phyloP scores from a whole-genome alignment of 2,888 invertebrate genomes.

The Clanis bilineata region DNA sequence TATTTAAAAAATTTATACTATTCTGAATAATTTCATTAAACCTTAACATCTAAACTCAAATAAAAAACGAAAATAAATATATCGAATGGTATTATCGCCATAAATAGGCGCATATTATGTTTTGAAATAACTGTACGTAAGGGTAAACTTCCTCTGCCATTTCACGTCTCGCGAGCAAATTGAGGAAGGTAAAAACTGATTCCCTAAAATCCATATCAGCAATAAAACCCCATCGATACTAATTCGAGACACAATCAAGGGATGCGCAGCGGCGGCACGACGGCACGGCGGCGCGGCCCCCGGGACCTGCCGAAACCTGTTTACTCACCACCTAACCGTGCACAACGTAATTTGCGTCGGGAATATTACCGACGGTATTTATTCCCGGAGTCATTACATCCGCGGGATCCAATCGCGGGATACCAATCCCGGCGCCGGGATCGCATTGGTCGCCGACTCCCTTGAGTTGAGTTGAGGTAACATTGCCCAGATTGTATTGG shows the following conservation, averaged over 20 bases:
- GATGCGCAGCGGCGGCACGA: slow-evolving; percentile 22
- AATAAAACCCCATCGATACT: slow-evolving; percentile 16
- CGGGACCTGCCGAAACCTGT: slow-evolving; percentile 29
- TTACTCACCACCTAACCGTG: slow-evolving; percentile 26
- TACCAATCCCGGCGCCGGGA: slow-evolving; percentile 43
- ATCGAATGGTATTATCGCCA: not conserved
- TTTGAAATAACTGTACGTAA: not conserved
- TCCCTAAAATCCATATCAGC: slow-evolving; percentile 6
- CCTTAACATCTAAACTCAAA: not conserved
- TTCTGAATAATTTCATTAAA: not conserved
- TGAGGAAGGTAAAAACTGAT: not conserved
- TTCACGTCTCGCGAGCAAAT: not conserved
- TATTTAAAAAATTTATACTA: not conserved
- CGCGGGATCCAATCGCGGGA: slow-evolving; percentile 60
- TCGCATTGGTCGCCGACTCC: slow-evolving; percentile 62
- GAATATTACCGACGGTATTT: slow-evolving; percentile 61
- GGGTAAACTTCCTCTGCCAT: not conserved
- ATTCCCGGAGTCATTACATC: slow-evolving; percentile 66
- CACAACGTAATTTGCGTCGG: slow-evolving; percentile 31
- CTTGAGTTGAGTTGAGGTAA: slow-evolving; percentile 53
- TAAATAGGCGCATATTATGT: not conserved
- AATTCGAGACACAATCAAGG: slow-evolving; percentile 29
- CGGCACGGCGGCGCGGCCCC: no score
- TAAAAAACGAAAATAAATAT: not conserved
- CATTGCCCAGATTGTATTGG: slow-evolving; percentile 35